Conservation (phyloP, 2,113 vertebrate genomes). For the Perccottus glenii region DNA sequence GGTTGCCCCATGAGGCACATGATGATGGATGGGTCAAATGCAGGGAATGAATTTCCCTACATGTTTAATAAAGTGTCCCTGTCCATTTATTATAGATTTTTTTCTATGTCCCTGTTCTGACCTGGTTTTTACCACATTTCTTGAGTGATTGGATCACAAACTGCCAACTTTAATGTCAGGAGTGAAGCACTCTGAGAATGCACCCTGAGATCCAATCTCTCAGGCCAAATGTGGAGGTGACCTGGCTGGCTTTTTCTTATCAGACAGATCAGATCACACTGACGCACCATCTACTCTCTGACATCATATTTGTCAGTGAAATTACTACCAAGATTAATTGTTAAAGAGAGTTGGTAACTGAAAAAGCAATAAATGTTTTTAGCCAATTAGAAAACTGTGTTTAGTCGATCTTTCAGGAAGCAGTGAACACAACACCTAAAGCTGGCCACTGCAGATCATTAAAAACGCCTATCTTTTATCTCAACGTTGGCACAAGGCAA, state of each 20-base stretch:
- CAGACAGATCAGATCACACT: no score
- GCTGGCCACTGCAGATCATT: no score
- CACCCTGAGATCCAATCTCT: neutral
- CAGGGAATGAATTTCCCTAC: neutral
- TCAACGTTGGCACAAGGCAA: neutral
- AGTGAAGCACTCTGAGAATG: neutral
- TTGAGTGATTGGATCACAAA: neutral
- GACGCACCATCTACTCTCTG: no score
- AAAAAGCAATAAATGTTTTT: no score
- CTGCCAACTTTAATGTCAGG: neutral
- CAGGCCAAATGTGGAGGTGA: neutral
- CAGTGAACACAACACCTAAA: no score
- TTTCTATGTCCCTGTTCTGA: neutral
- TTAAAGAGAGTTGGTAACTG: no score
- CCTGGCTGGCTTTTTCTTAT: neutral
- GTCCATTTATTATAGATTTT: neutral
- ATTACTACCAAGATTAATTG: no score
- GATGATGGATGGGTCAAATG: slow-evolving; percentile 5
- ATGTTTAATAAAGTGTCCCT: neutral
- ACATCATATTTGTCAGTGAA: no score
- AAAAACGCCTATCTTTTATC: neutral
- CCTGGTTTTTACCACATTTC: neutral
- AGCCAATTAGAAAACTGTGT: no score
- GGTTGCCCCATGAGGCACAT: neutral
- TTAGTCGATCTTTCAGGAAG: no score